Evolutionary conservation across 2,797 vertebrate genomes (phyloP), one percentile per base, ranked within the genome.

Genomic region (Acanthis flammea): DNA sequence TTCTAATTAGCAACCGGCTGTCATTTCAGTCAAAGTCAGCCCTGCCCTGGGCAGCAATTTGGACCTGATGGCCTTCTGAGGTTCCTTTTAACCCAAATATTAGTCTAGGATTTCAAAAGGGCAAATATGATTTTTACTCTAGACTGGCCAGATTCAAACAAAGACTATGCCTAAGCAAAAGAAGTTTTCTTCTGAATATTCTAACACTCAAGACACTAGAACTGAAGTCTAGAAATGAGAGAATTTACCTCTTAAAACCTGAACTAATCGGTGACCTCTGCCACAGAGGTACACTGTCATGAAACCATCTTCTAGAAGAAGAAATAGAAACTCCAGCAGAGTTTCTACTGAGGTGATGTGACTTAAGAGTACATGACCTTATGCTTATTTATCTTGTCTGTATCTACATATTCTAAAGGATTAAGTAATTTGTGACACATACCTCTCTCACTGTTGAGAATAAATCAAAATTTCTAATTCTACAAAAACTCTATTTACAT

Each of bases 41-140:
- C 51, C 33, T 58, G 17, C 30, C 39, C 30, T 17, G 25, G 19
- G 39, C 42, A 55, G 19, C 0, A 0, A 18, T 76, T 82, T 48
- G 33, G 68, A 83, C 53, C 31, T 30, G 48, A 60, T 2, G 4
- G 37, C 13, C 9, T 68, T 50, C 41, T n/a, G 28, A 67, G 5
- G 14, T 30, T 71, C 12, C 45, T 63, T 88, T 45, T 53, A 84
- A 71, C 5, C 12, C 31, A 71, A 55, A 45, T 30, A 45, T 30
- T 55, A 0, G 0, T 33, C 41, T 24, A n/a, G 6, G 8, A 71
- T 51, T 70, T 78, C 41, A 41, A 74, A 54, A 77, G 2, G 6
- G 19, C 15, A 13, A 51, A 71, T 41, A 33, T 3, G 9, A 80
- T 30, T 74, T 76, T 71, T 33, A 63, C 8, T 63, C 31, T 22